A percentile compares a stretch with the other conserved stretches of the same genome.
Conservation (phyloP, 2,888 invertebrate species). For the Vandiemenella viatica region DNA sequence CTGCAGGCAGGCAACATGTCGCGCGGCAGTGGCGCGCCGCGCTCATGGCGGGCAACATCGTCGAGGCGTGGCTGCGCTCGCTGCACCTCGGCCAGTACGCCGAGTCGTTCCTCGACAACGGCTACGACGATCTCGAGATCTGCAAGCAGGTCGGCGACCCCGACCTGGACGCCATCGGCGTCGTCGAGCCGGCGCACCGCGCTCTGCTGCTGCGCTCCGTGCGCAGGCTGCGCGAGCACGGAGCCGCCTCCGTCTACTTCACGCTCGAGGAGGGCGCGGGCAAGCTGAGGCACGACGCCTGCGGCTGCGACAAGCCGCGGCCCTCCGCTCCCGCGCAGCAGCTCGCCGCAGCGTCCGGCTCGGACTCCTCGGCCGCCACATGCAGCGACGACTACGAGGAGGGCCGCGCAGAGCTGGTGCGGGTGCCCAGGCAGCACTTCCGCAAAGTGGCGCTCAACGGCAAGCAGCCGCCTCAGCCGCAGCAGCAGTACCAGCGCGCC, state of each 20-base stretch:
- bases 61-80: slow-evolving; percentile 85
- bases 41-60: slow-evolving; percentile 53
- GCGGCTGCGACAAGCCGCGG: slow-evolving; percentile 24
- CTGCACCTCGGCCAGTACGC: slow-evolving; percentile 81
- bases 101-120: slow-evolving; percentile 89
- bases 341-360: background rate
- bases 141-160: slow-evolving; percentile 94
- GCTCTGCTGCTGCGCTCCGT: slow-evolving; percentile 72
- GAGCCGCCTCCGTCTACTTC: slow-evolving; percentile 86
- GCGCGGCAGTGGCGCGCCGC: background rate
- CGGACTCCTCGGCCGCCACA: too few species aligned
- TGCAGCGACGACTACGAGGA: slow-evolving; percentile 68
- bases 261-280: slow-evolving; percentile 65
- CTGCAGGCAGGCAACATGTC: background rate
- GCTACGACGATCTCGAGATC: slow-evolving; percentile 91
- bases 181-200: slow-evolving; percentile 70
- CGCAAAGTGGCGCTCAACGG: slow-evolving; percentile 76
- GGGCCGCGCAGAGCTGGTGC: slow-evolving; percentile 63
- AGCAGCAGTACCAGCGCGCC: too few species aligned
- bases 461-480: slow-evolving; percentile 67
- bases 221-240: slow-evolving; percentile 73
- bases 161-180: slow-evolving; percentile 89
- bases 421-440: slow-evolving; percentile 63
- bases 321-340: background rate
- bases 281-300: slow-evolving; percentile 7